Conservation (phyloP, 1,140 invertebrate species). For the Bradysia coprophila region DNA sequence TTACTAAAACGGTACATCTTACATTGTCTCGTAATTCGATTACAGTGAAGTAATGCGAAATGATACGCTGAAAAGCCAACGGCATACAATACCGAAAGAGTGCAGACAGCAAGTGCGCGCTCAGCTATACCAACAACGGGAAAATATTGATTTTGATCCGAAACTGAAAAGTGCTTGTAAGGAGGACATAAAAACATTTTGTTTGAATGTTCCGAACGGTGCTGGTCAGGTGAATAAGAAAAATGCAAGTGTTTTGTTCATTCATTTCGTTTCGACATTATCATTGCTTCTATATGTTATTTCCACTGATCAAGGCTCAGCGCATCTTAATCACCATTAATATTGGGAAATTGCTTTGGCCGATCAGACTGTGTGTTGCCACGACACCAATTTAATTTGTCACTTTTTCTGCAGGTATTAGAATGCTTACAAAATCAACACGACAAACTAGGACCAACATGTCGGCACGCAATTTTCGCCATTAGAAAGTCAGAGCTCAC, state of each 20-base stretch:
- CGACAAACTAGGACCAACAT: conserved; percentile 41
- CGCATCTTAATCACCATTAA: no score
- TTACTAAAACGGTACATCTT: background rate
- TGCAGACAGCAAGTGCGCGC: conserved; percentile 76
- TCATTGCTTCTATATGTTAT: no score
- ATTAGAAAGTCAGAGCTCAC: conserved; percentile 67
- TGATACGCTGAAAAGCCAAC: conserved; percentile 62
- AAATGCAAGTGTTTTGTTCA: conserved; percentile 4
- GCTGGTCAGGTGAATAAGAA: conserved; percentile 47
- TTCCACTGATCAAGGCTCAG: no score
- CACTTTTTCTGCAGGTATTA: conserved; percentile 59
- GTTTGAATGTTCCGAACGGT: conserved; percentile 49
- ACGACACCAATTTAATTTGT: no score
- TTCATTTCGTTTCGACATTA: conserved; percentile 5
- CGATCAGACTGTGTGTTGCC: background rate
- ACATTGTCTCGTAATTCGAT: background rate
- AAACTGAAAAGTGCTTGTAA: conserved; percentile 53
- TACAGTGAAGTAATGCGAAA: conserved; percentile 62
- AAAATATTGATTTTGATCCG: conserved; percentile 72
- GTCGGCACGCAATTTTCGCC: conserved; percentile 66
- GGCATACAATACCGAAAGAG: conserved; percentile 60
- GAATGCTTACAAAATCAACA: conserved; percentile 68
- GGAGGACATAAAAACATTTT: conserved; percentile 58
- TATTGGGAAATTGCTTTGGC: no score
- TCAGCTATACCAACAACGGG: conserved; percentile 76